Evolutionary conservation across 2,888 invertebrate species (phyloP).

Genomic region (Eurytoma adleriae): DNA sequence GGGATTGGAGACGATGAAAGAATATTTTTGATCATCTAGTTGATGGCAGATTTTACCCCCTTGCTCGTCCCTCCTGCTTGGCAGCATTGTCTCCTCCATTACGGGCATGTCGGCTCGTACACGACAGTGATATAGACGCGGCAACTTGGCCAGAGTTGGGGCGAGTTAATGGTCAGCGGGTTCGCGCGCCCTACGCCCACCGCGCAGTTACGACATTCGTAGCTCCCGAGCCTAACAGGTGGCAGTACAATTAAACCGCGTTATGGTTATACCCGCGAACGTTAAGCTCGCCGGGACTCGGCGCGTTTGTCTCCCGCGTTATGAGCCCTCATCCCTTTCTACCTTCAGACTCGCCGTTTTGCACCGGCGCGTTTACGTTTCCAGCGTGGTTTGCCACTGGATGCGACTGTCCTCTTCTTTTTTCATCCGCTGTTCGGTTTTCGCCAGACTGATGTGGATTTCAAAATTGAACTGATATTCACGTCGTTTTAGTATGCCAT

Average conservation of each 20-base stretch:
- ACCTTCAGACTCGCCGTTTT: too few relatives aligned
- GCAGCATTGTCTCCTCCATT: conserved; percentile 32
- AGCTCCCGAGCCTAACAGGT: conserved; percentile 68
- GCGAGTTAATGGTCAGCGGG: conserved; percentile 63
- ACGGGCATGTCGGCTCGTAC: conserved; percentile 35
- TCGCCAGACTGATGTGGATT: too few relatives aligned
- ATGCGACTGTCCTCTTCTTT: neutral
- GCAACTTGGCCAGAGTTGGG: conserved; percentile 27
- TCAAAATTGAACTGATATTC: too few relatives aligned
- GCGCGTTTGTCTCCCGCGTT: conserved; percentile 35
- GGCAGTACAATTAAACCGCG: conserved; percentile 71
- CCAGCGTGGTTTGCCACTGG: too few relatives aligned
- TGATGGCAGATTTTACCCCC: neutral
- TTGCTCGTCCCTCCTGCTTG: neutral
- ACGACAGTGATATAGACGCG: conserved; percentile 43
- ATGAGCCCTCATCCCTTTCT: neutral
- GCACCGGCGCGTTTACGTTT: too few relatives aligned
- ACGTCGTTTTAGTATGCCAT: too few relatives aligned
- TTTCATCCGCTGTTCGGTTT: neutral
- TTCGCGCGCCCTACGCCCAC: neutral
- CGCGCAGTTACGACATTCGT: conserved; percentile 58
- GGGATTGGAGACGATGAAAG: too few relatives aligned
- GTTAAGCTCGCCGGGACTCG: conserved; percentile 49
- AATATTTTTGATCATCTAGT: too few relatives aligned
- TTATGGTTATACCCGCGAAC: conserved; percentile 68